phyloP scores from a whole-genome alignment of 1,140 invertebrate species.

The Drosophila oshimai region DNA sequence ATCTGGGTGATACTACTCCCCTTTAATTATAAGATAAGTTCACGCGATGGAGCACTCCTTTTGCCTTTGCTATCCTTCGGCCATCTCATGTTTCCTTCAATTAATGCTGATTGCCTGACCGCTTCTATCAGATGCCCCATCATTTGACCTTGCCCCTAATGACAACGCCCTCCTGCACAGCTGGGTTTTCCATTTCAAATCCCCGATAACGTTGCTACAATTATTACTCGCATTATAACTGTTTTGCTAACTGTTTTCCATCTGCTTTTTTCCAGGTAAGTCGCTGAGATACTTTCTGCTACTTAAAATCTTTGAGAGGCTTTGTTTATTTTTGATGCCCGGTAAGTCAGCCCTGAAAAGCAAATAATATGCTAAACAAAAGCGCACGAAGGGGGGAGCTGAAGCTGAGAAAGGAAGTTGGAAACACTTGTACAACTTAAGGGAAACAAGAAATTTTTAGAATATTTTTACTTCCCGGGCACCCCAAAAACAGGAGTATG shows the following conservation, averaged over 20 bases:
- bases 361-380: constrained; percentile 56
- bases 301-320: constrained; percentile 52
- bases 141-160: constrained; percentile 42
- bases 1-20: neutral
- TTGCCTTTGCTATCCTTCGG: neutral
- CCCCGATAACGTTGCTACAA: constrained; percentile 36
- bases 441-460: constrained; percentile 60
- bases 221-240: constrained; percentile 52
- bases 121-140: constrained; percentile 14
- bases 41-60: too few species aligned
- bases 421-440: constrained; percentile 73
- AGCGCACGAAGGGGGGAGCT: neutral
- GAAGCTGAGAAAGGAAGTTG: constrained; percentile 2
- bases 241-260: constrained; percentile 27
- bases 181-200: constrained; percentile 8
- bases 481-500: constrained; percentile 5
- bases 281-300: constrained; percentile 51
- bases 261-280: constrained; percentile 66
- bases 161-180: constrained; percentile 2
- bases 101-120: constrained; percentile 54
- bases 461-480: constrained; percentile 26
- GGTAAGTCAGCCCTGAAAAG: constrained; percentile 54
- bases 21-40: constrained; percentile 1
- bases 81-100: constrained; percentile 46
- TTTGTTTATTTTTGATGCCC: constrained; percentile 60